Evolutionary conservation across 2,797 vertebrate genomes (phyloP), one percentile per base, ranked within the genome.

Genomic region (Rhabdophis nuchalis): DNA sequence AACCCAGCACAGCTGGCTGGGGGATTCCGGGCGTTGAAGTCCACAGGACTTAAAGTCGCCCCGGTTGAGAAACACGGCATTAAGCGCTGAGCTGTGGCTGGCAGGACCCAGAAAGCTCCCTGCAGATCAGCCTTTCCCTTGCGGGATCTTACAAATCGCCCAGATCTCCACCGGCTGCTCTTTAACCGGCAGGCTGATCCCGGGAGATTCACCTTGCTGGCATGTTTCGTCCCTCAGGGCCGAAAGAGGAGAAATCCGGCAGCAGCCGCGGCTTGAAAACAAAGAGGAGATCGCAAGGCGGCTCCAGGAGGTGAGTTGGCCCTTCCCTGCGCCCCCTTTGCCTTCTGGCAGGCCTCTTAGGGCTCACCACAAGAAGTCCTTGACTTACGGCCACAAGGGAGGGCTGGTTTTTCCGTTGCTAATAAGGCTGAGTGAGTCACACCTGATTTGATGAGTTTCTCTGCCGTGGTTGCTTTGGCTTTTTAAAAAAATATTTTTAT

Each of bases 171-270:
- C 10, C 6, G 61, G 20, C 0, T 14, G 36, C 56, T 41, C 72
- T 85, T 77, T 32, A 10, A 82, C 41, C 0, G 29, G 57, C 27
- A 46, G 1, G 11, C 10, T 2, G 0, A 5, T 87, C 25, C 16
- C 16, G 18, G 27, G 4, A n/a, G 29, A 52, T 60, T 91, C 3
- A n/a, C 0, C 11, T 32, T 61, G 13, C 54, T 2, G 13, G 18
- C 4, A 60, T 16, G 14, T 29, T 57, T 18, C 94, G 29, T 92
- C 57, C 41, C 87, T 53, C 91, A 97, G 97, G 68, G 2, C 82
- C 91, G 4, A 5, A 41, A 9, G 92, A 56, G 77, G 89, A 92
- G 61, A 11, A 0, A 60, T 25, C 46, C n/a, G 52, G 2, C 9
- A 91, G 82, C 8, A 64, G 41, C 7, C 1, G 32, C 7, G 1